A percentile compares a stretch with the other conserved stretches of the same genome.
phyloP scores from a whole-genome alignment of 2,888 invertebrate species.

The Dicyrtoma fusca region DNA sequence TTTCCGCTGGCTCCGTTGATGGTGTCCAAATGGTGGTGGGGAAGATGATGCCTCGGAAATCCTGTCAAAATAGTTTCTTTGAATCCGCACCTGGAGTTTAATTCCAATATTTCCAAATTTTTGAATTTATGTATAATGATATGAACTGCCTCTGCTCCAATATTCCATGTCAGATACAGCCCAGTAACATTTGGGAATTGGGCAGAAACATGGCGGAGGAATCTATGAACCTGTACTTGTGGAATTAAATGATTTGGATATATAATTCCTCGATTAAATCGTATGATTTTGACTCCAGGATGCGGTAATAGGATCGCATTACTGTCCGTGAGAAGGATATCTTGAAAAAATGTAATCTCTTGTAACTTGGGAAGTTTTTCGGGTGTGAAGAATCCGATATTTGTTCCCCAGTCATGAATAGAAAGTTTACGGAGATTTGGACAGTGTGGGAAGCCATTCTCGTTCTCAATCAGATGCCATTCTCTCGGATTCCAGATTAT shows the following conservation, averaged over 20 bases:
- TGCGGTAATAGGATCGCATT: neutral
- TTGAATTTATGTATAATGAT: slow-evolving; percentile 1
- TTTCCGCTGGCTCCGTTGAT: too few species aligned
- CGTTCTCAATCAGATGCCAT: neutral
- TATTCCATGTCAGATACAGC: slow-evolving; percentile 4
- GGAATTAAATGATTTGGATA: slow-evolving; percentile 1
- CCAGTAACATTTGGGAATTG: slow-evolving; percentile 2
- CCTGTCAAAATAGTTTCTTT: slow-evolving; percentile 3
- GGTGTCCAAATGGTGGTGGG: too few species aligned
- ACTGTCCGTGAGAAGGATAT: slow-evolving; percentile 7
- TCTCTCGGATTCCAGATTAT: slow-evolving; percentile 10
- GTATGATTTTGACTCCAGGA: neutral
- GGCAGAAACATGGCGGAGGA: neutral
- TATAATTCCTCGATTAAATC: slow-evolving; percentile 4
- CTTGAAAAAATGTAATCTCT: slow-evolving; percentile 10
- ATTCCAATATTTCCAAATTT: neutral
- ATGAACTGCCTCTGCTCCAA: neutral
- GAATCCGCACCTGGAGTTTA: slow-evolving; percentile 6
- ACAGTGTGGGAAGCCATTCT: neutral
- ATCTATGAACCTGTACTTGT: neutral
- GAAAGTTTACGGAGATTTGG: neutral
- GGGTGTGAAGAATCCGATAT: slow-evolving; percentile 1
- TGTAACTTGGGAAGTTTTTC: neutral
- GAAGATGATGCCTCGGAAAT: too few species aligned
- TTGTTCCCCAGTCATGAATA: slow-evolving; percentile 4